phyloP scores from a whole-genome alignment of 2,888 invertebrate genomes.

The Aspidapion aeneum region DNA sequence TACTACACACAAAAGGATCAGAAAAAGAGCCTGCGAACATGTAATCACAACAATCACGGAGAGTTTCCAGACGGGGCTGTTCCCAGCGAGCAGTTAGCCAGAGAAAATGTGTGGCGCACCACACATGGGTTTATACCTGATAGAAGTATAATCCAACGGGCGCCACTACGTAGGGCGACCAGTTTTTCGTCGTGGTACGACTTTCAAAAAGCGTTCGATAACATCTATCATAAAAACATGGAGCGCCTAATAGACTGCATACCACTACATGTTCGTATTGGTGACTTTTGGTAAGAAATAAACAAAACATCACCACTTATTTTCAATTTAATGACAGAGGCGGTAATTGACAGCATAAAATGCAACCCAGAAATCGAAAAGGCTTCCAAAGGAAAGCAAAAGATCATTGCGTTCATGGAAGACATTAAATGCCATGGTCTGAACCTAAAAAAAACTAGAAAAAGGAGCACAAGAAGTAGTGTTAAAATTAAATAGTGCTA shows the following conservation, averaged over 20 bases:
- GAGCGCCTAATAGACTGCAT: constrained; percentile 18
- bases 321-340: constrained; percentile 23
- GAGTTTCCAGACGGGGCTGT: constrained; percentile 20
- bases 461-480: background rate
- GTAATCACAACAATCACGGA: constrained; percentile 20
- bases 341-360: constrained; percentile 16
- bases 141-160: constrained; percentile 23
- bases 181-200: constrained; percentile 28
- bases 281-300: too few relatives aligned
- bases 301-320: too few relatives aligned
- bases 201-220: constrained; percentile 18
- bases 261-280: constrained; percentile 14
- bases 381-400: constrained; percentile 5
- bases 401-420: constrained; percentile 24
- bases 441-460: background rate
- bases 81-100: constrained; percentile 25
- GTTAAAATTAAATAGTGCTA: background rate
- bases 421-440: constrained; percentile 13
- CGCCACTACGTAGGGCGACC: constrained; percentile 14
- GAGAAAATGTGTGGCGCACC: constrained; percentile 29
- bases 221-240: constrained; percentile 18
- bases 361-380: constrained; percentile 1
- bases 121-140: constrained; percentile 28
- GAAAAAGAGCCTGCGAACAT: constrained; percentile 29
- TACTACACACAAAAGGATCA: constrained; percentile 33